These are phyloP conservation scores for Periparus ater DNA, from an alignment of 2,797 vertebrate genomes.

Conservation along the genomic window DNA sequence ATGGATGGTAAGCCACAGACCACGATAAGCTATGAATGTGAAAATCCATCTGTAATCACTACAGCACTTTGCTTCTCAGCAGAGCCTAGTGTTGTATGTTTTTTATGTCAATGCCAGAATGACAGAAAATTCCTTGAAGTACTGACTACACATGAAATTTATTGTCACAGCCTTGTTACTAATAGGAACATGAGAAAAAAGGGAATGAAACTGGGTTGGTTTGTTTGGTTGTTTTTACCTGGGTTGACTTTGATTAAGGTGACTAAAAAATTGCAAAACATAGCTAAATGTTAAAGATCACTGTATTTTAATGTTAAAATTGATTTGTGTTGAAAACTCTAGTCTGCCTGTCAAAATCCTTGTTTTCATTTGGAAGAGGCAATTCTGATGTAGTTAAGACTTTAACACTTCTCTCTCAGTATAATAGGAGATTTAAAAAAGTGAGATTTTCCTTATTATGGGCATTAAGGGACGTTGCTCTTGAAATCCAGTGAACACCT, in stretches of 20 bases:
- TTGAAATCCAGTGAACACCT: background rate
- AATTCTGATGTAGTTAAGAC: background rate
- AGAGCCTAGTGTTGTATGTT: background rate
- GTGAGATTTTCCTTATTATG: background rate
- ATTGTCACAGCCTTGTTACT: background rate
- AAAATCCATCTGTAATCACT: background rate
- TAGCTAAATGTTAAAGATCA: background rate
- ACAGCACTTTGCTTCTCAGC: background rate
- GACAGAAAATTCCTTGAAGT: background rate
- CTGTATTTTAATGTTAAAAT: background rate
- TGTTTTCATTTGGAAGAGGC: background rate
- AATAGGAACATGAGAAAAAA: background rate
- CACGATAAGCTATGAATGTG: background rate
- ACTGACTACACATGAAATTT: background rate
- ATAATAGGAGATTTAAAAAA: background rate
- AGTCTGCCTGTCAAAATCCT: background rate
- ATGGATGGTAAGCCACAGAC: background rate
- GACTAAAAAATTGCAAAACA: background rate
- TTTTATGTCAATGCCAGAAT: background rate
- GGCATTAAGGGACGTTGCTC: background rate
- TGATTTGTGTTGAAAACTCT: background rate
- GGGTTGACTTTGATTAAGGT: background rate
- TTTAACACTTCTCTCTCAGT: background rate
- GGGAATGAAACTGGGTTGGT: background rate
- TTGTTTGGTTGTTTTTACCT: background rate